phyloP scores from a whole-genome alignment of 1,140 invertebrate species.

The Cryptotermes secundus region DNA sequence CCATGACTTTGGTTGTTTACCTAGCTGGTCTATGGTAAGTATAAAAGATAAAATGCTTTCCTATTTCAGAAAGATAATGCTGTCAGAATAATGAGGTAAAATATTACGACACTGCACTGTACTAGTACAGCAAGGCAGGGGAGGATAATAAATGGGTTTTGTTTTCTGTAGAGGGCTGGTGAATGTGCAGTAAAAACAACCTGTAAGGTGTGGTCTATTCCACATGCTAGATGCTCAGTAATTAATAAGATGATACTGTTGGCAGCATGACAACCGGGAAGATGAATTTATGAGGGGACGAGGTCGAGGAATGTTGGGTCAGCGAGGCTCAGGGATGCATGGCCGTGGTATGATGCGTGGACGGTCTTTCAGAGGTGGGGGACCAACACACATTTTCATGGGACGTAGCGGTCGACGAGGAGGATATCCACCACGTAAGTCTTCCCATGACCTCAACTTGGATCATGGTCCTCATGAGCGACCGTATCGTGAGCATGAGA shows the following conservation, averaged over 20 bases:
- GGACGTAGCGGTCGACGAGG: conserved; percentile 11
- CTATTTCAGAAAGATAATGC: no score
- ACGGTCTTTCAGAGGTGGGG: background rate
- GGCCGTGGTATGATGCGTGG: conserved; percentile 23
- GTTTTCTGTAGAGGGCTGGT: no score
- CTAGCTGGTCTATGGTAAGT: no score
- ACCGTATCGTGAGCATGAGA: background rate
- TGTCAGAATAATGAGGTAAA: no score
- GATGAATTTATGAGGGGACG: conserved; percentile 1
- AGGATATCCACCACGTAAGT: conserved; percentile 26
- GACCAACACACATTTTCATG: background rate
- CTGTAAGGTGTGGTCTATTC: no score
- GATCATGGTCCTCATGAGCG: background rate
- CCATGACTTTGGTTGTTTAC: no score
- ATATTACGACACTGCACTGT: no score
- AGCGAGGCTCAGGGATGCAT: background rate
- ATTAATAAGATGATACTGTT: background rate
- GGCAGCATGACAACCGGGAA: conserved; percentile 23
- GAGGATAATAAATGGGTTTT: no score
- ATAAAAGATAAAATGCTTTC: no score
- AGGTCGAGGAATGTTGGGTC: conserved; percentile 8
- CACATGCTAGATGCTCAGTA: no score
- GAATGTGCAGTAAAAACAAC: no score
- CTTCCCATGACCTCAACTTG: background rate
- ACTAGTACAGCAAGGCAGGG: no score